Conservation (phyloP, 2,797 vertebrate species). For the Aulostomus chinensis region DNA sequence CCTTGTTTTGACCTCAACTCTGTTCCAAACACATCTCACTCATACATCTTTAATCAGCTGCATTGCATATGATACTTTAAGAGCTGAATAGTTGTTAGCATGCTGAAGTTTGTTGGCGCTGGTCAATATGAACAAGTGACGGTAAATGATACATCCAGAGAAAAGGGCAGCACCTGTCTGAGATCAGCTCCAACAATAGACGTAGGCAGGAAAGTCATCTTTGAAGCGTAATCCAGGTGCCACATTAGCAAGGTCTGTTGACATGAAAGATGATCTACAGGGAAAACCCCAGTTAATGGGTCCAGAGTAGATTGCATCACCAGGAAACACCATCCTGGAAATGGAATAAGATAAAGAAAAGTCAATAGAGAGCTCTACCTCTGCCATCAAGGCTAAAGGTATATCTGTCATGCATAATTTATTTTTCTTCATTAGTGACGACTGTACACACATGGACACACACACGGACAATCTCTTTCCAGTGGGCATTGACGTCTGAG, state of each 20-base stretch:
- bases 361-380: conserved; percentile 60
- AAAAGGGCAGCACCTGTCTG: too few relatives aligned
- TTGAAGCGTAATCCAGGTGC: conserved; percentile 1
- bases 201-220: background rate
- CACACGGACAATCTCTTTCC: conserved; percentile 6
- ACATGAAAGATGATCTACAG: conserved; percentile 35
- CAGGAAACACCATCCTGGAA: conserved; percentile 52
- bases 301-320: conserved; percentile 55
- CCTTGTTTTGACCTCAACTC: background rate
- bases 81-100: too few relatives aligned
- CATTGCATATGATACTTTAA: too few relatives aligned
- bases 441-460: conserved; percentile 14
- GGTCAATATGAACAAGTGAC: too few relatives aligned
- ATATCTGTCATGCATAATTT: conserved; percentile 64
- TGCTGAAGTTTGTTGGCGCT: too few relatives aligned
- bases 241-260: conserved; percentile 21
- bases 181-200: background rate
- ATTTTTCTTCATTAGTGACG: conserved; percentile 42
- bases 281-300: conserved; percentile 44
- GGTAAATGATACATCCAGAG: too few relatives aligned
- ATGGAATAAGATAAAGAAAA: conserved; percentile 48
- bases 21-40: background rate
- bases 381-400: conserved; percentile 43
- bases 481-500: conserved; percentile 14
- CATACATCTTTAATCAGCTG: conserved; percentile 1